These are phyloP conservation scores for Epizoanthus illoricatus DNA, from an alignment of 92 coral and sea anemone species.

Conservation along the genomic window DNA sequence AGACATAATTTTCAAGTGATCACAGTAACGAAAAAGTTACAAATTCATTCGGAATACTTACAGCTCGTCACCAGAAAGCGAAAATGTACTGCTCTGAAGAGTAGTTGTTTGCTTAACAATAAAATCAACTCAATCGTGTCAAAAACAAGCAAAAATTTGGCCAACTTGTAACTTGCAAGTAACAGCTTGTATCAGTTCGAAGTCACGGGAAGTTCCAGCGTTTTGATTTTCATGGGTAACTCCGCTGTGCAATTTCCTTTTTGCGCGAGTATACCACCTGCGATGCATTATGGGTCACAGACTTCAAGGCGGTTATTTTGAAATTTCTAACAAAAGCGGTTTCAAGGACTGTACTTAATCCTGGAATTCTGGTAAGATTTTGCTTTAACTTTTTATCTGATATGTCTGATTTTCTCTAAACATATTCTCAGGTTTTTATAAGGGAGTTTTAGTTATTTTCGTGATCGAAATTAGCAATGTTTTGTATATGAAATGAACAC, in stretches of 20 bases:
- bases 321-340: background rate
- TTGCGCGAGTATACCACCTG: background rate
- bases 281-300: constrained; percentile 23
- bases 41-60: background rate
- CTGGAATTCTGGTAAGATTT: too few species aligned
- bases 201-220: constrained; percentile 17
- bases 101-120: background rate
- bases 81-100: background rate
- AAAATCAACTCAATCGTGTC: background rate
- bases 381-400: too few species aligned
- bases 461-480: too few species aligned
- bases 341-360: too few species aligned
- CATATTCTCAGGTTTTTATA: too few species aligned
- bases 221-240: background rate
- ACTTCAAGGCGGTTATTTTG: constrained; percentile 27
- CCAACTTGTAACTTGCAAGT: background rate
- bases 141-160: background rate
- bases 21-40: too few species aligned
- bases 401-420: too few species aligned
- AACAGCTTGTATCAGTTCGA: background rate
- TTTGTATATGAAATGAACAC: too few species aligned
- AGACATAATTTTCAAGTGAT: too few species aligned
- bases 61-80: background rate
- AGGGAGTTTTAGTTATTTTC: too few species aligned
- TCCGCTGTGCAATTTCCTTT: constrained; percentile 36